Conservation (phyloP, 2,113 vertebrate species). For the Paraplagusia blochii region DNA sequence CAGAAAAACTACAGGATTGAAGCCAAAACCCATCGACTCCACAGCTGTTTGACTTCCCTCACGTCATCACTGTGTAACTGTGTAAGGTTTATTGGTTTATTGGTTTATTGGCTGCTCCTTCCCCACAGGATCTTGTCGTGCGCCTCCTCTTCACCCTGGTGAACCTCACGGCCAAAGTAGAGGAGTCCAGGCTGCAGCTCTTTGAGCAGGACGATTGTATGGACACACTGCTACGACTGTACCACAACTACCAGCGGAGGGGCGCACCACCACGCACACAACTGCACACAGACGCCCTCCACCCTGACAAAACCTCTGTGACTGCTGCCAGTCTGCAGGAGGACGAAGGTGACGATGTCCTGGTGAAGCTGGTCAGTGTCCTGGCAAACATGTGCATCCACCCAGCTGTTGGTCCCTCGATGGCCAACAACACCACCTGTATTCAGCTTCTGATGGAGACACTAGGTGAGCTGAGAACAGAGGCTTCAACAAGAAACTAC, state of each 20-base stretch:
- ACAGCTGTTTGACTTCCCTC: too few species aligned
- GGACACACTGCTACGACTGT: slow-evolving; percentile 76
- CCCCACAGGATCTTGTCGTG: slow-evolving; percentile 84
- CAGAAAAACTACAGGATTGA: too few species aligned
- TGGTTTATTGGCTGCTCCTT: slow-evolving; percentile 1
- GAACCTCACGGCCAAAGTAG: slow-evolving; percentile 85
- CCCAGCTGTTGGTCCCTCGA: slow-evolving; percentile 71
- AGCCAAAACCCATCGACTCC: too few species aligned
- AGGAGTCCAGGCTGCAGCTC: slow-evolving; percentile 77
- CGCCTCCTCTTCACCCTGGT: slow-evolving; percentile 89
- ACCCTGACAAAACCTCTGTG: slow-evolving; percentile 8
- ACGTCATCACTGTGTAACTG: too few species aligned
- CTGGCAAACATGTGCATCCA: slow-evolving; percentile 89
- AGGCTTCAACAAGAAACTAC: too few species aligned
- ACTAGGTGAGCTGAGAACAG: slow-evolving; percentile 77
- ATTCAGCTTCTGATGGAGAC: slow-evolving; percentile 80
- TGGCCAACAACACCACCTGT: slow-evolving; percentile 73
- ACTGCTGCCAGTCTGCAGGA: slow-evolving; percentile 55
- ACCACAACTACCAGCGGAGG: slow-evolving; percentile 75
- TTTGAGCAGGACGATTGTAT: slow-evolving; percentile 74
- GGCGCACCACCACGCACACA: slow-evolving; percentile 23
- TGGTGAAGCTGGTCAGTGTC: slow-evolving; percentile 90
- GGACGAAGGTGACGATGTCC: slow-evolving; percentile 84
- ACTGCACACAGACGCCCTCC: background rate
- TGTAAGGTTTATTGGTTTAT: too few species aligned